Evolutionary conservation across 1,140 invertebrate genomes (phyloP), one percentile per base, ranked within the genome.

Genomic region (Drepana arcuata): DNA sequence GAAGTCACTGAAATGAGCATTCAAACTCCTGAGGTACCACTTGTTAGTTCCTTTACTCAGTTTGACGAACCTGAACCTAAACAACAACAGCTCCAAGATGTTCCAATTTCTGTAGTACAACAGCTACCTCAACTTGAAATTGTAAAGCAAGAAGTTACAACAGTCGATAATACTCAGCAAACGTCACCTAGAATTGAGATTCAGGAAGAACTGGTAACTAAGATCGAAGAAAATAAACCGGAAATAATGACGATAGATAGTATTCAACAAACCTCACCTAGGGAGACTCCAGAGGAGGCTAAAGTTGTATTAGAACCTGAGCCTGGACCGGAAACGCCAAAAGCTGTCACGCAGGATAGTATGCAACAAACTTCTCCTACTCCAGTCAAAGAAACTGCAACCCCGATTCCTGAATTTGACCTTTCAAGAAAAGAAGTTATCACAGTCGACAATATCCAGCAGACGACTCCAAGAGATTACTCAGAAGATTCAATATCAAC

Each of bases 391-490:
- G 71, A 50, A 31, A 6, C 26, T 7, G 38, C 33, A 36, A 66
- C 30, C 50, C 2, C 10, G n/a, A 71, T 37, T 11, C 35, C 42
- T 12, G 18, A 12, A 15, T 33, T 46, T 7, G 53, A 59, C 55
- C 23, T 49, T 48, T 2, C 43, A 59, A 36, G 40, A 46, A 18
- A 28, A 44, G 34, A 78, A 24, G 45, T 84, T 7, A 42, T 65
- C 7, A 79, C 78, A 14, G 40, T 80, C 34, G 75, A 85, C 7
- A 71, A 53, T 11, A 74, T 48, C 23, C 67, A 78, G 47, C 77
- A 90, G 74, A 89, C 88, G n/a, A 84, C 85, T 15, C 84, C 85
- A 5, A 65, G 72, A 68, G 35, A 47, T 36, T 67, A 60, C 46
- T 66, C 68, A 18, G 75, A 82, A 48, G 63, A 61, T 41, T 73